A percentile compares a stretch with the other conserved stretches of the same genome.
Evolutionary conservation across 2,888 invertebrate genomes (phyloP).

Genomic region (Nemurella pictetii): DNA sequence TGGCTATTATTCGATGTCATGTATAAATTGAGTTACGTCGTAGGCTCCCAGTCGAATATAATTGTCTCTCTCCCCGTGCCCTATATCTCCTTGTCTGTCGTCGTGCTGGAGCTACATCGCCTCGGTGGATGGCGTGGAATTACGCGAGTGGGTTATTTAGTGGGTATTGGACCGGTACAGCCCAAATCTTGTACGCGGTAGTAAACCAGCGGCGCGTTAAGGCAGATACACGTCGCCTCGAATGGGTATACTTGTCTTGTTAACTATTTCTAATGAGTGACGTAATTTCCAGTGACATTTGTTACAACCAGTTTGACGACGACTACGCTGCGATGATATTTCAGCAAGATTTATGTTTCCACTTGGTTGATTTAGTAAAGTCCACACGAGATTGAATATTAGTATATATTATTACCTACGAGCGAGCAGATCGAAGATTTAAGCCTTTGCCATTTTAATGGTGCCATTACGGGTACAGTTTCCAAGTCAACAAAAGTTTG

Average conservation of each 20-base stretch:
- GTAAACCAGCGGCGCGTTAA: neutral
- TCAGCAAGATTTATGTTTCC: neutral
- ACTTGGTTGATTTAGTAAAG: neutral
- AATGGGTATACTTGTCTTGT: neutral
- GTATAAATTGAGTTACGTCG: neutral
- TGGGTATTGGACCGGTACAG: conserved; percentile 24
- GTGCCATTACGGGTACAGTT: neutral
- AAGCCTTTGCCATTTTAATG: neutral
- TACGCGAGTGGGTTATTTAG: conserved; percentile 23
- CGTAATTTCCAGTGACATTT: conserved; percentile 13
- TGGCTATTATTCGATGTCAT: conserved; percentile 9
- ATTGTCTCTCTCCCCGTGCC: neutral
- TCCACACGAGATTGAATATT: neutral
- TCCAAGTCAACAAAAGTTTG: neutral
- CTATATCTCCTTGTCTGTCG: neutral
- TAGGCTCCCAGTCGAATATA: neutral
- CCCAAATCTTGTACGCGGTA: conserved; percentile 15
- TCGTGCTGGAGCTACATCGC: neutral
- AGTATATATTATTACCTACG: no score
- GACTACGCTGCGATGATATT: neutral
- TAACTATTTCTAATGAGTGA: conserved; percentile 11
- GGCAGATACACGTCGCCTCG: neutral
- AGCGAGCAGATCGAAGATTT: neutral
- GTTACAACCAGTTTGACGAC: neutral
- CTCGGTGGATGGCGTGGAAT: neutral